Percentiles rank a stretch among this genome's conserved stretches.
These are phyloP conservation scores for Crotalus helleri DNA, from an alignment of 2,113 vertebrate species.

Conservation along the genomic window DNA sequence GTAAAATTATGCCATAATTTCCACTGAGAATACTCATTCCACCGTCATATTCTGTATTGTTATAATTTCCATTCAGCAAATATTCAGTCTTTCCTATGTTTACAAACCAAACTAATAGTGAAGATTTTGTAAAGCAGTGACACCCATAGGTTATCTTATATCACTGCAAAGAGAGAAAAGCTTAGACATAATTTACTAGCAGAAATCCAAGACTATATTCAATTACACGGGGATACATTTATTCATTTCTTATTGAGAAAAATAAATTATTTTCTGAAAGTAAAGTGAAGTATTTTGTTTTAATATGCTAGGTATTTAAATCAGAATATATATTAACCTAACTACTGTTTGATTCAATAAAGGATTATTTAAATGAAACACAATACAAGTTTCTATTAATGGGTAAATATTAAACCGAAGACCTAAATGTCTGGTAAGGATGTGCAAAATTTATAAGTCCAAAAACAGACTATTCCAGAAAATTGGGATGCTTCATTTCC, in stretches of 20 bases:
- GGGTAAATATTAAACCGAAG: not conserved
- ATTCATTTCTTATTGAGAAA: not conserved
- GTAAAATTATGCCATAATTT: conserved; percentile 36
- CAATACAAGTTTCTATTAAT: not conserved
- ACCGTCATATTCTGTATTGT: conserved; percentile 18
- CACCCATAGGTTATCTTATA: conserved; percentile 42
- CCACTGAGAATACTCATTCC: conserved; percentile 45
- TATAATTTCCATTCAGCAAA: conserved; percentile 48
- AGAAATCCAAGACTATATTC: not conserved
- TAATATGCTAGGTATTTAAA: not conserved
- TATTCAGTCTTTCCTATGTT: not conserved
- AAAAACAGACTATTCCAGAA: too few relatives aligned
- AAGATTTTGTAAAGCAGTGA: conserved; percentile 45
- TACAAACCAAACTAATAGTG: conserved; percentile 5
- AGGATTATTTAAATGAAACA: not conserved
- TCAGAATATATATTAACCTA: not conserved
- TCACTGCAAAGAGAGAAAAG: not conserved
- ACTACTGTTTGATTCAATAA: not conserved
- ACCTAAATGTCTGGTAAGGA: not conserved
- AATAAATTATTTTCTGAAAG: not conserved
- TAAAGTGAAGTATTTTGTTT: not conserved
- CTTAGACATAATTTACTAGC: not conserved
- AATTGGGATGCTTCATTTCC: too few relatives aligned
- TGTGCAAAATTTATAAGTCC: not conserved
- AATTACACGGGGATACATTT: not conserved